phyloP scores from a whole-genome alignment of 2,113 vertebrate species.

The Antechinus flavipes region DNA sequence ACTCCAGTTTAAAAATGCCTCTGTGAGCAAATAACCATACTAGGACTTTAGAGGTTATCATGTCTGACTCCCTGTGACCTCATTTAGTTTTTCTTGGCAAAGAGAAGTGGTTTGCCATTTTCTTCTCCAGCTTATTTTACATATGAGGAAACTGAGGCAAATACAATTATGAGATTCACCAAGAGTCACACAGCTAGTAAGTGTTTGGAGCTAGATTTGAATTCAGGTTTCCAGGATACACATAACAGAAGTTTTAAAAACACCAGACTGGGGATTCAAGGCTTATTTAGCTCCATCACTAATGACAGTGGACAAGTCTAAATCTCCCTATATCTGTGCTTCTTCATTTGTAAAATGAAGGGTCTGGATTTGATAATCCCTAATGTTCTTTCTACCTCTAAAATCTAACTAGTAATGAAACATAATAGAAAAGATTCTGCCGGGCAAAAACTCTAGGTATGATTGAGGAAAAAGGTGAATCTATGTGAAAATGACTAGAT shows the following conservation, averaged over 20 bases:
- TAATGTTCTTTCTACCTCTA: neutral
- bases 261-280: neutral
- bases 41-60: neutral
- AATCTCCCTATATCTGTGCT: neutral
- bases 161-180: neutral
- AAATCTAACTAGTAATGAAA: neutral
- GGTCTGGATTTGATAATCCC: neutral
- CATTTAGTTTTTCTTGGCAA: neutral
- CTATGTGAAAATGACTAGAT: neutral
- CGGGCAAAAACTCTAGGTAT: neutral
- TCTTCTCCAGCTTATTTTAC: neutral
- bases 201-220: neutral
- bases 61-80: neutral
- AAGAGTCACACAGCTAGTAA: neutral
- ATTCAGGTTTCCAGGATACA: neutral
- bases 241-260: neutral
- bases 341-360: neutral
- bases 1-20: neutral
- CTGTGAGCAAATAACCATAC: neutral
- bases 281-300: neutral
- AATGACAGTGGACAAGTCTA: neutral
- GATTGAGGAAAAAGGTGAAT: neutral
- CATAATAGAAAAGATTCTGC: neutral
- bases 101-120: neutral
- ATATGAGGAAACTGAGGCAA: neutral